Evolutionary conservation across 1,140 invertebrate species (phyloP).

Genomic region (Lysiphlebus fabarum): DNA sequence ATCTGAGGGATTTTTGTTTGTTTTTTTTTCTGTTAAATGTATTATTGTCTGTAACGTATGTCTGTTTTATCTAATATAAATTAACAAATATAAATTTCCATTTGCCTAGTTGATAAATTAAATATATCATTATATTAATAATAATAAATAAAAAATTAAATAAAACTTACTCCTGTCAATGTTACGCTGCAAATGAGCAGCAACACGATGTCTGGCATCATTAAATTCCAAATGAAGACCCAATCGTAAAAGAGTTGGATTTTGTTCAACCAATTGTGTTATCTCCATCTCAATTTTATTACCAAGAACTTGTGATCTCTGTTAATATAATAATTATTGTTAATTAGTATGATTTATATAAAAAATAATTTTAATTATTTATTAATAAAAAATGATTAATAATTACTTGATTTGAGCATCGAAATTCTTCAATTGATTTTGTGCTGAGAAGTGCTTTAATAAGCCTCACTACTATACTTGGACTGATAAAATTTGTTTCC

Average conservation of each 20-base stretch:
- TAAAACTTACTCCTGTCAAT: constrained; percentile 89
- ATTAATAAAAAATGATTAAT: not conserved
- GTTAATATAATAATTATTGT: constrained; percentile 21
- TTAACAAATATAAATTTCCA: not conserved
- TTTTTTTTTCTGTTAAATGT: too few relatives aligned
- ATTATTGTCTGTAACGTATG: too few relatives aligned
- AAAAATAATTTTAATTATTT: constrained; percentile 5
- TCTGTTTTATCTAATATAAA: not conserved
- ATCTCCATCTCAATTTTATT: constrained; percentile 99
- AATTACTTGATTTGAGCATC: constrained; percentile 90
- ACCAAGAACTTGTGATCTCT: constrained; percentile 92
- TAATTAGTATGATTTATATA: not conserved
- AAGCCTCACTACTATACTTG: constrained; percentile 76
- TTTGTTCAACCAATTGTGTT: constrained; percentile 87
- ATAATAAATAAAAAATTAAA: too few relatives aligned
- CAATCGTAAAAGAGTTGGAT: constrained; percentile 84
- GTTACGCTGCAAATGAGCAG: constrained; percentile 90
- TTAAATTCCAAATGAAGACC: constrained; percentile 95
- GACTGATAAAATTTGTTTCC: constrained; percentile 94
- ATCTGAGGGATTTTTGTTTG: not conserved
- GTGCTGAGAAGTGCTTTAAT: constrained; percentile 82
- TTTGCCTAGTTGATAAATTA: not conserved
- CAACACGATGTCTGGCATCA: constrained; percentile 89
- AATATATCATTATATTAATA: too few relatives aligned
- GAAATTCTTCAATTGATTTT: constrained; percentile 86